These are phyloP conservation scores for Chaetogeoica ovagalla DNA, from an alignment of 2,888 invertebrate genomes.

Conservation along the genomic window DNA sequence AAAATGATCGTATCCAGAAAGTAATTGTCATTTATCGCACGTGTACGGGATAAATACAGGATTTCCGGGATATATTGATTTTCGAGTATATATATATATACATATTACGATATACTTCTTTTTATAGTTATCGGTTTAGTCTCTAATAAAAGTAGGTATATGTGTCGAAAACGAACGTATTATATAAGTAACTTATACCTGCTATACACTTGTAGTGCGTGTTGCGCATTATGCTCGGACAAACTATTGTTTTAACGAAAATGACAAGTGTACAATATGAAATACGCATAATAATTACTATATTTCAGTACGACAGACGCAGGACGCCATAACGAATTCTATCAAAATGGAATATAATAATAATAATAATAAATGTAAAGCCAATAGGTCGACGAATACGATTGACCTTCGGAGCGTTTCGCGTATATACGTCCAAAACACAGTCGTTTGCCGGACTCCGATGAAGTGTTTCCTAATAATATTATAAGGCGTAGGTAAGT, in stretches of 20 bases:
- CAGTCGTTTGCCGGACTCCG: constrained; percentile 31
- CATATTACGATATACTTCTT: no score
- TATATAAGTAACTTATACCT: background rate
- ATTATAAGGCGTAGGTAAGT: background rate
- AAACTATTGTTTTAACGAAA: constrained; percentile 30
- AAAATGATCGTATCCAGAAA: background rate
- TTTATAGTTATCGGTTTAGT: no score
- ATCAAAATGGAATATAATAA: background rate
- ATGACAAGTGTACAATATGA: constrained; percentile 21
- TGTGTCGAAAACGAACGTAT: constrained; percentile 10
- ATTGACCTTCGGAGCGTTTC: constrained; percentile 36
- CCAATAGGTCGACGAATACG: constrained; percentile 37
- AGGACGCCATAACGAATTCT: constrained; percentile 7
- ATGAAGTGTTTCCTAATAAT: constrained; percentile 12
- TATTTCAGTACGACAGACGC: constrained; percentile 13
- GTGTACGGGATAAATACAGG: constrained; percentile 19
- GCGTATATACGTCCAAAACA: background rate
- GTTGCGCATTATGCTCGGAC: background rate
- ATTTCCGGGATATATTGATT: constrained; percentile 40
- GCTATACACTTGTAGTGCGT: background rate
- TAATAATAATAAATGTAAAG: no score
- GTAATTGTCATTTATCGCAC: background rate
- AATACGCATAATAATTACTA: constrained; percentile 40
- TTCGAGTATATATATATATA: background rate
- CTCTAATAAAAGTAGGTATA: background rate